Base-by-base conservation (phyloP, 2,797 vertebrate species). In the Onychomys torridus region DNA sequence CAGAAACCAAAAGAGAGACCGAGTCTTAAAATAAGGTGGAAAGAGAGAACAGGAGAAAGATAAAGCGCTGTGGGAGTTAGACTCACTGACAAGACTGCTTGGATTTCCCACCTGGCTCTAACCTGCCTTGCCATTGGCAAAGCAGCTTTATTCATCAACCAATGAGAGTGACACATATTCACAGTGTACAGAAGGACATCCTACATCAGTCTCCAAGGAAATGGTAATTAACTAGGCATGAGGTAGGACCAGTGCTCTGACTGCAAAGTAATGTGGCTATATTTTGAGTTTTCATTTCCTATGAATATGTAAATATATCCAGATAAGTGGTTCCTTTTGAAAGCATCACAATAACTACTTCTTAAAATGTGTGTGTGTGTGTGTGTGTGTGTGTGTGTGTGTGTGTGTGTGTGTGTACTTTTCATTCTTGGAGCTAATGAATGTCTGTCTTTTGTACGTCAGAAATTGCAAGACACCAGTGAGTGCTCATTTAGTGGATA, bases 321-420 rank as follows among this genome's bases (percentile, higher is more conserved):
- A 78, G 85, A 69, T 65, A 29, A 83, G 52, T 61, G 9, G n/a
- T 93, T 91, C 77, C 76, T 75, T 57, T 96, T 43, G 89, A 89
- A 96, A 84, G 43, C 17, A 79, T 40, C 25, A 34, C 7, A n/a
- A 27, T 49, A 52, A 10, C 29, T 27, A 61, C 67, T 85, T 46
- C 71, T 52, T 52, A 37, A 65, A 46, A 21, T 52, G 12, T 16
- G 65, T 67, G 32, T 16, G 7, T 29, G 25, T 29, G 11, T 32
- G 63, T 13, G 29, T 29, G 27, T 65, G 32, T 69, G 5, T 78
- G 46, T 78, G 76, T 17, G 55, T 40, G n/a, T 82, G 23, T 81
- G 49, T 77, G 55, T 40, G 55, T 81, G 52, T 79, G 78, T 81
- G 78, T 57, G 52, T 61, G 79, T 65, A 27, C 52, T 94, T 91